Percentiles rank a stretch among this genome's conserved stretches.
phyloP scores from a whole-genome alignment of 2,797 vertebrate genomes.

The Sitta carolinensis region DNA sequence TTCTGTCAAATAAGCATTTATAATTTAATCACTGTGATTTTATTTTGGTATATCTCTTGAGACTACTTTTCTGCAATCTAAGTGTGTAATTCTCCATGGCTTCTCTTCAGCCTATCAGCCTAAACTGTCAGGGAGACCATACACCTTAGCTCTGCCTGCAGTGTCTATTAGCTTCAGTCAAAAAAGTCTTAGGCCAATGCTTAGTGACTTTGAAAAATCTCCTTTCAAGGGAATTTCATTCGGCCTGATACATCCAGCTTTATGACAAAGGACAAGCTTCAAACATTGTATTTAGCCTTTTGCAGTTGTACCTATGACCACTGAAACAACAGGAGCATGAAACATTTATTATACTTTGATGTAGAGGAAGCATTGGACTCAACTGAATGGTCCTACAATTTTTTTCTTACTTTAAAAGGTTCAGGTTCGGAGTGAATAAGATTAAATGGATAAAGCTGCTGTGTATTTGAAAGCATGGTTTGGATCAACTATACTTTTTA shows the following conservation, averaged over 20 bases:
- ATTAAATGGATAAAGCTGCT: not conserved
- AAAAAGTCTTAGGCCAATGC: not conserved
- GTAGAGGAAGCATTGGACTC: not conserved
- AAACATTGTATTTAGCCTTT: not conserved
- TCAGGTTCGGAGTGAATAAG: not conserved
- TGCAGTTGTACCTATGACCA: not conserved
- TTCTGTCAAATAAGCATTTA: not conserved
- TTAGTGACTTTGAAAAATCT: slow-evolving; percentile 1
- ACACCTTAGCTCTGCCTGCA: not conserved
- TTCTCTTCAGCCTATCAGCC: not conserved
- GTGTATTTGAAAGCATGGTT: not conserved
- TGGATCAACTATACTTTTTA: not conserved
- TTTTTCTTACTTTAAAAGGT: not conserved
- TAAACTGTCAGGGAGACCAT: not conserved
- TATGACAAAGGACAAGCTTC: not conserved
- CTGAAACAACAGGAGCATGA: not conserved
- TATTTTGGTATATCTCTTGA: not conserved
- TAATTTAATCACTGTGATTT: not conserved
- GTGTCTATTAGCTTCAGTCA: not conserved
- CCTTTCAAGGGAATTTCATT: not conserved
- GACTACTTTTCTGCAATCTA: not conserved
- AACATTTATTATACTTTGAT: not conserved
- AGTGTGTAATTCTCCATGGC: not conserved
- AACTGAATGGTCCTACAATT: not conserved
- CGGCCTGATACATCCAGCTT: not conserved